phyloP scores from a whole-genome alignment of 2,797 vertebrate genomes.

The Sarcophilus harrisii region DNA sequence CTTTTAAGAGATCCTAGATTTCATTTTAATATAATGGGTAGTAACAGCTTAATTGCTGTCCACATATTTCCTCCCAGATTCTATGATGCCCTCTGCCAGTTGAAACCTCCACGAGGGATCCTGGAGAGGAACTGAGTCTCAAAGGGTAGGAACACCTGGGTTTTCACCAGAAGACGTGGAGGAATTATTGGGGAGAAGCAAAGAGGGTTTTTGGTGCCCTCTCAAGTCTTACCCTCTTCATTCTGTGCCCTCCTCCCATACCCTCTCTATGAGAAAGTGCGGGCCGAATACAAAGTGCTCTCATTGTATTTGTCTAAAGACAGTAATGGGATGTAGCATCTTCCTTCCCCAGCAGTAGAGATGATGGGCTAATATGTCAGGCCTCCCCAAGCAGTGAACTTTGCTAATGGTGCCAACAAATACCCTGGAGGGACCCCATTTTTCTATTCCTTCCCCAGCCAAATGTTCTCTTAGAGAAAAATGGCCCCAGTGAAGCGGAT shows the following conservation, averaged over 20 bases:
- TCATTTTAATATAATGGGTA: background rate
- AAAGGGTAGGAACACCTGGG: background rate
- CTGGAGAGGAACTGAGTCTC: background rate
- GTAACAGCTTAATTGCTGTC: background rate
- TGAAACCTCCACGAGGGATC: background rate
- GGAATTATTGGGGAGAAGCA: background rate
- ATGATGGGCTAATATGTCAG: conserved; percentile 27
- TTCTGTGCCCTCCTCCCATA: background rate
- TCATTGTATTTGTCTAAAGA: background rate
- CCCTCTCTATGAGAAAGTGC: background rate
- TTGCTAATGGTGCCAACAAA: conserved; percentile 24
- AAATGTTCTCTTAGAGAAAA: conserved; percentile 20
- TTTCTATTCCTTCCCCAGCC: background rate
- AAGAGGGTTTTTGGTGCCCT: background rate
- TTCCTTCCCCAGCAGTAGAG: conserved; percentile 1
- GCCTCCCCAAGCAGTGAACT: background rate
- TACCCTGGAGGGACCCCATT: background rate
- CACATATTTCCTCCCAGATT: background rate
- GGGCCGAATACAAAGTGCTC: background rate
- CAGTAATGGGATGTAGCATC: conserved; percentile 1
- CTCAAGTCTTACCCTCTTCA: background rate
- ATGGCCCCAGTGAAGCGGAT: background rate
- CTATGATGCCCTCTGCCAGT: background rate
- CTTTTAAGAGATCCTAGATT: background rate
- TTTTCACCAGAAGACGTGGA: background rate